These are phyloP conservation scores for Podarcis raffonei DNA, from an alignment of 2,113 vertebrate genomes.

Conservation along the genomic window DNA sequence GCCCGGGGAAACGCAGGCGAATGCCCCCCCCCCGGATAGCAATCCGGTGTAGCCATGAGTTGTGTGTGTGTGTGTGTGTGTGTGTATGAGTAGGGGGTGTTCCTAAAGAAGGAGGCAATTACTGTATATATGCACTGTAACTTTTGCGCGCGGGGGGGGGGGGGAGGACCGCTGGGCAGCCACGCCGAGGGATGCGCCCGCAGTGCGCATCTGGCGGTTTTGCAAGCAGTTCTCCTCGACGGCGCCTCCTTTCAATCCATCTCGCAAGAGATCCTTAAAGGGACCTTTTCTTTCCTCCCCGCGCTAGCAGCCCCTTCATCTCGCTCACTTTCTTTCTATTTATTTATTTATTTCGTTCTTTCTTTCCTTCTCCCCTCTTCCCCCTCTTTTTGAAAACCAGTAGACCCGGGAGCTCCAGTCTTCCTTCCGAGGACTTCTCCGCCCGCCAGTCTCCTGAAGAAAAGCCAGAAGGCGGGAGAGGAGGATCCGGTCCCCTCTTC, in stretches of 20 bases:
- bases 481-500: constrained; percentile 67
- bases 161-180: constrained; percentile 76
- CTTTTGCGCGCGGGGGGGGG: constrained; percentile 65
- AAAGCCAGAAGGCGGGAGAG: not conserved
- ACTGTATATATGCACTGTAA: constrained; percentile 71
- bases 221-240: constrained; percentile 52
- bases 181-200: constrained; percentile 5
- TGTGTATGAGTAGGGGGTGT: constrained; percentile 46
- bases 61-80: constrained; percentile 40
- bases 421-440: not conserved
- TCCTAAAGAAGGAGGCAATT: constrained; percentile 80
- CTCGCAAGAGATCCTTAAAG: not conserved
- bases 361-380: not conserved
- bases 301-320: not conserved
- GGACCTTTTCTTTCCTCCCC: not conserved
- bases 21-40: constrained; percentile 75
- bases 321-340: too few relatives aligned
- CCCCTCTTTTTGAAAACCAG: too few relatives aligned
- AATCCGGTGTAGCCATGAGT: constrained; percentile 50
- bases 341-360: too few relatives aligned
- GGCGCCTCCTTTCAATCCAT: constrained; percentile 21
- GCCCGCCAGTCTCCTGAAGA: not conserved
- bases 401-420: not conserved
- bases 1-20: constrained; percentile 88
- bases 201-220: constrained; percentile 74